Conservation (phyloP, 30 jellyfish, hydroid and myxozoan species). For the Aurelia aurita region DNA sequence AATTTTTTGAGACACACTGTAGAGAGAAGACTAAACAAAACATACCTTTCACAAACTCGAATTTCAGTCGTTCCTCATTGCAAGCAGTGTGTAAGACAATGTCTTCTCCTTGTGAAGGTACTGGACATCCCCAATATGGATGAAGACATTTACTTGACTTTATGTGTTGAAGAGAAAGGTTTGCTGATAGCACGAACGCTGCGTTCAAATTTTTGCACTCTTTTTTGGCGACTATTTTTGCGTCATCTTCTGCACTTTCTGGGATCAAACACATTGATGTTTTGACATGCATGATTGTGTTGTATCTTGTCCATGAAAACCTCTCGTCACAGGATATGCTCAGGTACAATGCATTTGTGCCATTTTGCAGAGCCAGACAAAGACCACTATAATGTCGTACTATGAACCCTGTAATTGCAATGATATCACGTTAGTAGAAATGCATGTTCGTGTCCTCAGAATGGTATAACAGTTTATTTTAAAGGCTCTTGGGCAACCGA, state of each 20-base stretch:
- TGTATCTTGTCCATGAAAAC: conserved; percentile 18
- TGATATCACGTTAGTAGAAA: neutral
- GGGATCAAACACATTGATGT: conserved; percentile 44
- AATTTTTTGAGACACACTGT: too few relatives aligned
- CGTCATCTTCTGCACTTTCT: conserved; percentile 29
- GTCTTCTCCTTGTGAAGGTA: conserved; percentile 54
- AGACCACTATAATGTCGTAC: conserved; percentile 59
- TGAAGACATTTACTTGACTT: conserved; percentile 68
- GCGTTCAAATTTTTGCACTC: conserved; percentile 28
- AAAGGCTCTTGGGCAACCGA: too few relatives aligned
- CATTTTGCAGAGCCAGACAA: conserved; percentile 40
- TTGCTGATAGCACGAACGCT: conserved; percentile 28
- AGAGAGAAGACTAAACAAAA: too few relatives aligned
- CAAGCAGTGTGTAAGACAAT: conserved; percentile 66
- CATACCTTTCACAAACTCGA: conserved; percentile 35
- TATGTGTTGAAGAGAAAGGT: conserved; percentile 55
- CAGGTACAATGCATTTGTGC: conserved; percentile 23
- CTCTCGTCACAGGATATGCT: conserved; percentile 36
- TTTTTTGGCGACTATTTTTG: conserved; percentile 23
- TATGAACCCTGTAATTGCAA: conserved; percentile 18
- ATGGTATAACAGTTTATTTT: too few relatives aligned
- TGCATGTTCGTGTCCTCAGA: too few relatives aligned
- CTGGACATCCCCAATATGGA: conserved; percentile 77
- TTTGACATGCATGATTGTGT: conserved; percentile 27
- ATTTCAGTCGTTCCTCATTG: conserved; percentile 41